Evolutionary conservation across 2,113 vertebrate genomes (phyloP).

Genomic region (Microtus montanus): DNA sequence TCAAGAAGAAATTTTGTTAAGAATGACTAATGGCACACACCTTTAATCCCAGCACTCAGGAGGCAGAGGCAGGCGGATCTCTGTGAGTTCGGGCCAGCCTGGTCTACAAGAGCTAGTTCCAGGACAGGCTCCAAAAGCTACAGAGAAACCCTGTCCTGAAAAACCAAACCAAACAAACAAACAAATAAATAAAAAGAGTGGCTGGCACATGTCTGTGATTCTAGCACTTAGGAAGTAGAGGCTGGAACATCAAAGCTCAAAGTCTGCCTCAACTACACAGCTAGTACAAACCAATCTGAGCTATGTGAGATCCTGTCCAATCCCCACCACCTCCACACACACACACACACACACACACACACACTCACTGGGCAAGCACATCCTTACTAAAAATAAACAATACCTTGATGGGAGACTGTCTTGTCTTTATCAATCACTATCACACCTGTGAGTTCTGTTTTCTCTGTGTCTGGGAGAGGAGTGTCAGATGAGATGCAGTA

Average conservation of each 20-base stretch:
- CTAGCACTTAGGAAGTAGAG: not conserved
- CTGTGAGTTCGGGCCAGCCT: too few relatives aligned
- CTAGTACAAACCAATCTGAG: not conserved
- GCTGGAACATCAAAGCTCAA: not conserved
- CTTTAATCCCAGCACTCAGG: not conserved
- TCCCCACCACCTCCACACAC: too few relatives aligned
- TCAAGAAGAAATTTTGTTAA: not conserved
- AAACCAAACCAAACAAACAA: too few relatives aligned
- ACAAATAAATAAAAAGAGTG: too few relatives aligned
- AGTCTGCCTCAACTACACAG: not conserved
- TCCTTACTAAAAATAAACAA: constrained; percentile 48
- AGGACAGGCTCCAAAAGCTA: too few relatives aligned
- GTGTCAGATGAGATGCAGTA: constrained; percentile 95
- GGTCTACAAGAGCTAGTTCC: too few relatives aligned
- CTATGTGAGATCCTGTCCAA: not conserved
- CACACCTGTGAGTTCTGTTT: constrained; percentile 90
- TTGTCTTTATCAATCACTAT: constrained; percentile 92
- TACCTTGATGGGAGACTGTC: constrained; percentile 86
- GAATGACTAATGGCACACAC: not conserved
- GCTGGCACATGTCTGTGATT: not conserved
- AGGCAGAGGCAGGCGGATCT: not conserved
- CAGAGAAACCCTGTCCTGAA: too few relatives aligned
- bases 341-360: too few relatives aligned
- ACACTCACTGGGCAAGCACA: not conserved
- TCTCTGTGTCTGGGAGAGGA: constrained; percentile 85